Evolutionary conservation across 2,113 vertebrate genomes (phyloP).

Genomic region (Psammodynastes pulverulentus): DNA sequence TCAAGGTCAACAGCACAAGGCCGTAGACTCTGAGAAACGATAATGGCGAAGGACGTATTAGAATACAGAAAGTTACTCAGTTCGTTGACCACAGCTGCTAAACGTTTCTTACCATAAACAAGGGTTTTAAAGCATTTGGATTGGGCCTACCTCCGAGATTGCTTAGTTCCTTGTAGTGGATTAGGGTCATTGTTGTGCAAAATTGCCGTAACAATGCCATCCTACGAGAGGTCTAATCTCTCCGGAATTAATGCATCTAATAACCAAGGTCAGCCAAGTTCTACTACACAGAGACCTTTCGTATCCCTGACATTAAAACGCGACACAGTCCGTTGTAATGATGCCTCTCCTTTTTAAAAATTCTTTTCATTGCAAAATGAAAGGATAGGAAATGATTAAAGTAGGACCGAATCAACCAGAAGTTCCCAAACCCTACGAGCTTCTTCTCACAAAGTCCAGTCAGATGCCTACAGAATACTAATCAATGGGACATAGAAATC

Average conservation of each 20-base stretch:
- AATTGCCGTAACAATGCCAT: background rate
- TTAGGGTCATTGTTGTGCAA: background rate
- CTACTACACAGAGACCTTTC: background rate
- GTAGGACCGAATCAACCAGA: background rate
- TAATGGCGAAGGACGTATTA: background rate
- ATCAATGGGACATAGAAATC: background rate
- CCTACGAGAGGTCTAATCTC: background rate
- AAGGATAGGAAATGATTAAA: background rate
- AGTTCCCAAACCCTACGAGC: background rate
- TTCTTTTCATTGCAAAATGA: background rate
- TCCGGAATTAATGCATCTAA: background rate
- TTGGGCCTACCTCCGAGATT: background rate
- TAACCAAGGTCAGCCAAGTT: background rate
- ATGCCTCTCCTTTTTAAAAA: background rate
- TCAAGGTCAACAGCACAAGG: background rate
- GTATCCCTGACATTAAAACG: background rate
- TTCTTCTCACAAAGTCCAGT: background rate
- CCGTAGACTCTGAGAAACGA: background rate
- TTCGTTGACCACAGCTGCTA: background rate
- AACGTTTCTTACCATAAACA: background rate
- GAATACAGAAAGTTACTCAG: background rate
- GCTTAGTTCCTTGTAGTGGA: background rate
- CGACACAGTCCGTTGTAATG: background rate
- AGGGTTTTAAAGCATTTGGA: background rate
- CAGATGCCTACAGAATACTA: background rate